A percentile compares a stretch with the other conserved stretches of the same genome.
Conservation (phyloP, 2,113 vertebrate species). For the Alligator mississippiensis region DNA sequence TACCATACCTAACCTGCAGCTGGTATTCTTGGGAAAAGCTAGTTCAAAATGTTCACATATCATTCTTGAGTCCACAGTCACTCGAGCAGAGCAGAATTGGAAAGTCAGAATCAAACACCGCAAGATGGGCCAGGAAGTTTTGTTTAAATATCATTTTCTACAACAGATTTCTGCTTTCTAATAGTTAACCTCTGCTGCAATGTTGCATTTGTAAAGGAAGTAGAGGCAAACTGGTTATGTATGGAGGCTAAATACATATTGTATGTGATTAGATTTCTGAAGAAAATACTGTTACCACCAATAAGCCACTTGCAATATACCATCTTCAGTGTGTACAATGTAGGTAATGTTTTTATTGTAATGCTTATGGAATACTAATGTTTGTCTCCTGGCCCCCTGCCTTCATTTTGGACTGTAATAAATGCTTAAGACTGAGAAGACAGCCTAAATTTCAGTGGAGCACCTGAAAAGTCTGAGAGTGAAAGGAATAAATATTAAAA, state of each 20-base stretch:
- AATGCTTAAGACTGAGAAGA: not conserved
- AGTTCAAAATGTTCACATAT: not conserved
- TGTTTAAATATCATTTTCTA: not conserved
- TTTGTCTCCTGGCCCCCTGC: not conserved
- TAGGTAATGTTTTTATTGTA: not conserved
- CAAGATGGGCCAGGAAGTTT: not conserved
- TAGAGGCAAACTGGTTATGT: not conserved
- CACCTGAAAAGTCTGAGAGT: not conserved
- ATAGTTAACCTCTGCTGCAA: not conserved
- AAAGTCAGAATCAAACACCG: not conserved
- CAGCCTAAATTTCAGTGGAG: conserved; percentile 3
- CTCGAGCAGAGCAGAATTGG: not conserved
- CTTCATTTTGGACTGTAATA: not conserved
- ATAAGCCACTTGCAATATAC: not conserved
- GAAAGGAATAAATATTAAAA: not conserved
- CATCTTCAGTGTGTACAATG: not conserved
- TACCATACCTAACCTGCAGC: not conserved
- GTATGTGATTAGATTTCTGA: not conserved
- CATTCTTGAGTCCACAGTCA: not conserved
- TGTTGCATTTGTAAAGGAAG: not conserved
- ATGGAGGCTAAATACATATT: not conserved
- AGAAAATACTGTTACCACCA: not conserved
- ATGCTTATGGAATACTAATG: not conserved
- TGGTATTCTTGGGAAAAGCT: not conserved
- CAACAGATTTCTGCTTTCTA: not conserved